phyloP scores from a whole-genome alignment of 1,140 invertebrate species.

The Caenorhabditis tropicalis region DNA sequence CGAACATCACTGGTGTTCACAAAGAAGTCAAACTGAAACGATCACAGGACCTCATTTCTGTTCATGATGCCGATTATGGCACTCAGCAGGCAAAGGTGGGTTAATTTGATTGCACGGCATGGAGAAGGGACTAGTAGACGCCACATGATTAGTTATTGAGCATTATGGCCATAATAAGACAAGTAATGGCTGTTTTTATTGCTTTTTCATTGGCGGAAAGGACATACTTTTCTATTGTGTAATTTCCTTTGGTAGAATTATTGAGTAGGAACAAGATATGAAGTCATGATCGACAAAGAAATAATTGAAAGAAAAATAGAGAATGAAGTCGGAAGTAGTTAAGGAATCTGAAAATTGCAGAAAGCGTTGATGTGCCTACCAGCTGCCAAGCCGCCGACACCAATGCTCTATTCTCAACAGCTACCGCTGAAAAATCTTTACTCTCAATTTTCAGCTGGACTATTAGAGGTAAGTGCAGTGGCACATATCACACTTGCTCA shows the following conservation, averaged over 20 bases:
- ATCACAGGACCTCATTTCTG: slow-evolving; percentile 35
- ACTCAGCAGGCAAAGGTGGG: slow-evolving; percentile 19
- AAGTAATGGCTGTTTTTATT: not conserved
- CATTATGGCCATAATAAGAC: not conserved
- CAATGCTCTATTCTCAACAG: not conserved
- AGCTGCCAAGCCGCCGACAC: not conserved
- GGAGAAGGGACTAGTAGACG: too few relatives aligned
- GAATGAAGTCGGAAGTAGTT: too few relatives aligned
- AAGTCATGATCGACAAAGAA: too few relatives aligned
- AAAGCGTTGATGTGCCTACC: slow-evolving; percentile 27
- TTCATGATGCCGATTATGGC: slow-evolving; percentile 22
- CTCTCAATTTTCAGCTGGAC: not conserved
- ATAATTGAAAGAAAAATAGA: too few relatives aligned
- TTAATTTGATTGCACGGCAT: not conserved
- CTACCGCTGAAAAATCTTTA: not conserved
- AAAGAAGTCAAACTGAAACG: slow-evolving; percentile 16
- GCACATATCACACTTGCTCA: not conserved
- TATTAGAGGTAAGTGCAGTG: not conserved
- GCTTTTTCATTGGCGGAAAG: too few relatives aligned
- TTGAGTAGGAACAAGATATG: too few relatives aligned
- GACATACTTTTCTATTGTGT: too few relatives aligned
- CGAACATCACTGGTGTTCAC: not conserved
- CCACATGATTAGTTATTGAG: too few relatives aligned
- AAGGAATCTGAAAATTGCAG: not conserved
- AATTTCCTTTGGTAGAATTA: too few relatives aligned